Base-by-base conservation (phyloP, 2,888 invertebrate species). In the Incurvaria masculella region DNA sequence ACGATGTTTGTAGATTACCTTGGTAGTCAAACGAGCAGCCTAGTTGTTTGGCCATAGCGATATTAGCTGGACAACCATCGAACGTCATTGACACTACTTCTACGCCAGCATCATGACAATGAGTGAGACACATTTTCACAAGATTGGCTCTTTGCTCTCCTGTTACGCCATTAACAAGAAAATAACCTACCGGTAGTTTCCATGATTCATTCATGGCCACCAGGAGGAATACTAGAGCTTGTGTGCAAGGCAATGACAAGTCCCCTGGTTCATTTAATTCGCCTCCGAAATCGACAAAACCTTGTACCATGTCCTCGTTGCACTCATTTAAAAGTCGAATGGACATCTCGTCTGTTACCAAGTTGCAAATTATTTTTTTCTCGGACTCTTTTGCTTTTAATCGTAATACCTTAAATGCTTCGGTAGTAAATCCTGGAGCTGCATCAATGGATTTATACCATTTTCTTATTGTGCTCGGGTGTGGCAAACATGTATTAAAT, bases 161-260 rank as follows among this genome's bases (percentile, higher is more conserved):
- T 20, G 20, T 41, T 17, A 61, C 41, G 5, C 59, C 55, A 45
- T 55, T 46, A 10, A 57, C 51, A n/a, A 61, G 52, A 50, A 60
- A 61, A 55, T 61, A 61, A 2, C 51, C 59, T 17, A 62, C 27
- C 20, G 61, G 62, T 11, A 62, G 47, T 55, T 61, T 60, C 59
- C 60, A 61, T 1, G 42, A 44, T 44, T 54, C 55, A 51, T 59
- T 60, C 8, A 59, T 42, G 14, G 50, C 50, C 14, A 56, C 56
- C 2, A 61, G 21, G 42, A 61, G 51, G 46, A 61, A 59, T 11
- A 57, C 57, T 44, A 58, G 51, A 11, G 56, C 59, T 46, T 56
- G 48, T 14, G 49, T 45, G 33, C 50, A 33, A 14, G 8, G 33
- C 33, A 14, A 8, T 33, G 33, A 33, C 53, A 21, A 21, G 27